Evolutionary conservation across 2,797 vertebrate species (phyloP).

Genomic region (Sandelia bainsii): DNA sequence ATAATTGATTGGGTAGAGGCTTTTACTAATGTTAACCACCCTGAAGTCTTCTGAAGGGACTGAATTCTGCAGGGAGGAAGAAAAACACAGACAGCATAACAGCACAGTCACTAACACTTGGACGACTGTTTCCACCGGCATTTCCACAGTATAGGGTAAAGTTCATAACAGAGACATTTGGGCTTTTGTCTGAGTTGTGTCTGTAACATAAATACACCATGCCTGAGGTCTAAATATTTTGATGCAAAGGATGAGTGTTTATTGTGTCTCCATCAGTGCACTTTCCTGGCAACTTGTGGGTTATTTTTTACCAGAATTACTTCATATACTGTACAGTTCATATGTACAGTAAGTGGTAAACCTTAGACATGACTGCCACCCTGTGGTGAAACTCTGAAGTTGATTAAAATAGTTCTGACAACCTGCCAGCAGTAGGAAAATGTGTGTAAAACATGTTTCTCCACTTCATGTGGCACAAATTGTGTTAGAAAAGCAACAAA

Average conservation of each 20-base stretch:
- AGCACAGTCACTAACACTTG: conserved; percentile 15
- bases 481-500: too few relatives aligned
- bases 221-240: conserved; percentile 33
- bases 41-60: conserved; percentile 93
- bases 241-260: conserved; percentile 5
- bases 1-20: conserved; percentile 91
- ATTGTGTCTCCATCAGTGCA: conserved; percentile 38
- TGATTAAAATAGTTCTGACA: background rate
- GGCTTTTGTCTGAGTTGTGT: conserved; percentile 20
- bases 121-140: conserved; percentile 16
- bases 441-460: too few relatives aligned
- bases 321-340: background rate
- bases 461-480: too few relatives aligned
- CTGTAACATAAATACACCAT: conserved; percentile 39
- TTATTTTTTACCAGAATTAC: conserved; percentile 6
- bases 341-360: background rate
- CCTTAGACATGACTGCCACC: conserved; percentile 44
- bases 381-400: conserved; percentile 54
- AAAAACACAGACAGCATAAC: conserved; percentile 31
- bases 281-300: conserved; percentile 28
- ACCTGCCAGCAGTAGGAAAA: too few relatives aligned
- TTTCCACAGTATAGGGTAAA: conserved; percentile 15
- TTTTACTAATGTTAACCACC: conserved; percentile 87
- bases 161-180: conserved; percentile 1
- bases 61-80: conserved; percentile 82